Base-by-base conservation (phyloP, 2,888 invertebrate species). In the Lagria hirta region DNA sequence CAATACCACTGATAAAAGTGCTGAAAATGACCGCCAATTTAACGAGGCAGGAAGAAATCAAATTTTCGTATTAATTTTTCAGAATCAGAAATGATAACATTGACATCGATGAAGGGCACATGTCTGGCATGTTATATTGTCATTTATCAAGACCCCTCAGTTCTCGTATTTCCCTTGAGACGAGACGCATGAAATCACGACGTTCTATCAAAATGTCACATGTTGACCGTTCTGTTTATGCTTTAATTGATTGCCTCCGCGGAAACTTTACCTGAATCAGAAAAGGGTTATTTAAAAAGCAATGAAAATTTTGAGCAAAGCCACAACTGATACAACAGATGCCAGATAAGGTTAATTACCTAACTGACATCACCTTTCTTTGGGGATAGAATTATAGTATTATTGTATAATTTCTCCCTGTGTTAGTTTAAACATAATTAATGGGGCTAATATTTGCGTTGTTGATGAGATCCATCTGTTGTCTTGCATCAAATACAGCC, bases 191-290 rank as follows among this genome's bases (percentile, higher is more conserved):
- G 54, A 56, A 56, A 57, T 55, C 53, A 58, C 51, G 48, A 48
- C 55, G 46, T 52, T 57, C 44, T 54, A 61, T 55, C 62, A 61
- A 57, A 62, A 62, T 54, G 62, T 59, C 57, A 56, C 54, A 47
- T 47, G 51, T 41, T 56, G 56, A 55, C 56, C 58, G 54, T 52
- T 42, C 32, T 36, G 22, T 28, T 29, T 17, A 11, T 13, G 17
- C 18, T 24, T 27, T 44, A 48, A 54, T 54, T 45, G 48, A 54
- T 50, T 41, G 51, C 42, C 48, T n/a, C 54, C 51, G 33, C 33
- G 30, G 51, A 49, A 48, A 51, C 30, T n/a, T 34, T 51, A 54
- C 48, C 48, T 54, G 49, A 10, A 24, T 32, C 26, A 23, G 44
- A 34, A 46, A 53, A 46, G 49, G 47, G 43, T 48, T 44, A 44